Base-by-base conservation (phyloP, 2,888 invertebrate genomes). In the Hetaerina titia region DNA sequence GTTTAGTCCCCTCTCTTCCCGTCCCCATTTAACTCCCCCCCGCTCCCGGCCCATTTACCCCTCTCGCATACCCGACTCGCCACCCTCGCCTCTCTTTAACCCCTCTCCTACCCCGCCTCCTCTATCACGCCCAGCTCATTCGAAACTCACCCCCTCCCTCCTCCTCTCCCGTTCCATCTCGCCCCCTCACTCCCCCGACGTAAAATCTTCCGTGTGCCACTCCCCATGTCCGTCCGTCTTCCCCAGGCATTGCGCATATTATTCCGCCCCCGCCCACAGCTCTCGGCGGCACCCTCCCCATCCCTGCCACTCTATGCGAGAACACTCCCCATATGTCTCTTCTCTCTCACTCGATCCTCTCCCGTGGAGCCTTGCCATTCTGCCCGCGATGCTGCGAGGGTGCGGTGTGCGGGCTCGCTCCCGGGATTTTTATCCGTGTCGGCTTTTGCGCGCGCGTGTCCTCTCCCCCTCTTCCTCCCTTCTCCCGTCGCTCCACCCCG, bases 191-290 rank as follows among this genome's bases (percentile, higher is more conserved):
- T 60, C 60, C 22, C 69, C 5, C 19, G 22, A 8, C 19, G 17
- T 69, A n/a, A 69, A 69, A 69, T 69, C 69, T n/a, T 69, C 69
- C 4, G 22, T n/a, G 17, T n/a, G 69, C 22, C 69, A 22, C 69
- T 69, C 69, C 69, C 69, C 69, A 7, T 69, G 69, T 69, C 69
- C 69, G 69, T 69, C 69, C 69, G 69, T 69, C 69, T 22, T 69
- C 69, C 69, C 19, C 69, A 69, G 69, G 69, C 69, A 69, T 69
- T 69, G 69, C 69, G 69, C 19, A 69, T 69, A 69, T 69, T 69
- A 69, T n/a, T 69, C 69, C 60, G 60, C 60, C 60, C 60, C 60
- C 11, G 13, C 60, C 60, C 11, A 11, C 60, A 17, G 13, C 17
- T 60, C 17, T 17, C 13, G 60, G 11, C 0, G 60, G 60, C 11